phyloP scores from a whole-genome alignment of 1,140 invertebrate genomes.

The Orchestia grillus region DNA sequence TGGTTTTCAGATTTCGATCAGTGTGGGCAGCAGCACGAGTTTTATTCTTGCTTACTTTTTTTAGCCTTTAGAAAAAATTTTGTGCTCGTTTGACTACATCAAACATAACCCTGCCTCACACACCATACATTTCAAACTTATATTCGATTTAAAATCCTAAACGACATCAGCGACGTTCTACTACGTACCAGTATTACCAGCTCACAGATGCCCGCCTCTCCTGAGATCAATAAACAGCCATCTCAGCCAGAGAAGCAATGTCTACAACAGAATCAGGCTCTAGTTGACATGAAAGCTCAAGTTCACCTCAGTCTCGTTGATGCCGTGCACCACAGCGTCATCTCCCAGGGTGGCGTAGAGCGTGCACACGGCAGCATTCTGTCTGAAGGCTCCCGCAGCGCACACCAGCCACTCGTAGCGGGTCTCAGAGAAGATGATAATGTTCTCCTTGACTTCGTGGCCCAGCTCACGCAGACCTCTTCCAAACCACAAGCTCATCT shows the following conservation, averaged over 20 bases:
- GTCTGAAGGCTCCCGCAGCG: conserved; percentile 93
- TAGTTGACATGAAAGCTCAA: conserved; percentile 65
- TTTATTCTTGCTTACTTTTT: not conserved
- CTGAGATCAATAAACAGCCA: no score
- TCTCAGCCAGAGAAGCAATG: no score
- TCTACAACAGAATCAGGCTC: no score
- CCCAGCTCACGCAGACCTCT: conserved; percentile 80
- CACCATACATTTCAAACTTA: no score
- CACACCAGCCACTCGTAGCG: conserved; percentile 97
- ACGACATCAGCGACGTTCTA: no score
- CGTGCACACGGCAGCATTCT: conserved; percentile 91
- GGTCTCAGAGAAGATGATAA: conserved; percentile 97
- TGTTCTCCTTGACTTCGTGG: conserved; percentile 78
- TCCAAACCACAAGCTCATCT: conserved; percentile 82
- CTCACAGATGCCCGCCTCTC: no score
- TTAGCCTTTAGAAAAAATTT: no score
- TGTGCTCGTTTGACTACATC: not conserved
- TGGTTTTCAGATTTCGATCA: not conserved
- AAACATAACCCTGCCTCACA: not conserved
- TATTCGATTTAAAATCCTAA: no score
- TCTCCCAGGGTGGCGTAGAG: conserved; percentile 97
- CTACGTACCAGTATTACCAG: no score
- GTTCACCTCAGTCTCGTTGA: conserved; percentile 95
- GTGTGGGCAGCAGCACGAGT: not conserved
- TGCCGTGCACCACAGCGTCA: conserved; percentile 93